Evolutionary conservation across 2,113 vertebrate genomes (phyloP).

Genomic region (Vanacampus margaritifer): DNA sequence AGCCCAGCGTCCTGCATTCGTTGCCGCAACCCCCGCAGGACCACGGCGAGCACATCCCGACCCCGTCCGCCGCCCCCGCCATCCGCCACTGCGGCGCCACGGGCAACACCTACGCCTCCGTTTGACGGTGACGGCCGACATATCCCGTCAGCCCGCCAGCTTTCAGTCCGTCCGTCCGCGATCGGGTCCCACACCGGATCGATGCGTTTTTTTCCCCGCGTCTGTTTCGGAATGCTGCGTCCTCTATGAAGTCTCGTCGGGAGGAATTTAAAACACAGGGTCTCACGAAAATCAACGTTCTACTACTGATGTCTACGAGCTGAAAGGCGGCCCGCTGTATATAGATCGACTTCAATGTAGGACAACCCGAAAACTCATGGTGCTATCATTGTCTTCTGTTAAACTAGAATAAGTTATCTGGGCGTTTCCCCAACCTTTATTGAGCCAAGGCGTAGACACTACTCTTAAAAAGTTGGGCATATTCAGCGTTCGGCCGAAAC

Average conservation of each 20-base stretch:
- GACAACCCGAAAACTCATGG: conserved; percentile 58
- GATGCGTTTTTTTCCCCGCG: conserved; percentile 37
- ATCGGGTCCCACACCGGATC: conserved; percentile 25
- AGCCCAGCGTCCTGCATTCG: conserved; percentile 68
- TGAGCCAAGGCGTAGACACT: not conserved
- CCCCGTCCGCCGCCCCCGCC: conserved; percentile 65
- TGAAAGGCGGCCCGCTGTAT: conserved; percentile 63
- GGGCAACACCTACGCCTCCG: conserved; percentile 76
- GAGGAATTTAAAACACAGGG: conserved; percentile 35
- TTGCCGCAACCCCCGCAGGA: conserved; percentile 60
- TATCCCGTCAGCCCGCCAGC: conserved; percentile 44
- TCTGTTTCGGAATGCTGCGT: conserved; percentile 52
- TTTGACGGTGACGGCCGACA: conserved; percentile 55
- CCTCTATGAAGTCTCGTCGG: conserved; percentile 39
- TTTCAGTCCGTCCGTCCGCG: conserved; percentile 54
- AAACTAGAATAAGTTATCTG: not conserved
- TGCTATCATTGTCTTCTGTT: conserved; percentile 54
- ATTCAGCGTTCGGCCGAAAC: not conserved
- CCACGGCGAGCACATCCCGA: conserved; percentile 71
- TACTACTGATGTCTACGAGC: conserved; percentile 62
- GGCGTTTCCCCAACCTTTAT: not conserved
- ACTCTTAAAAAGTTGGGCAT: not conserved
- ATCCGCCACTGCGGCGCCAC: conserved; percentile 77
- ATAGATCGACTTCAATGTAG: conserved; percentile 55
- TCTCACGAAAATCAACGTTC: conserved; percentile 32